phyloP scores from a whole-genome alignment of 2,888 invertebrate species.

The Oxystoma pomonae region DNA sequence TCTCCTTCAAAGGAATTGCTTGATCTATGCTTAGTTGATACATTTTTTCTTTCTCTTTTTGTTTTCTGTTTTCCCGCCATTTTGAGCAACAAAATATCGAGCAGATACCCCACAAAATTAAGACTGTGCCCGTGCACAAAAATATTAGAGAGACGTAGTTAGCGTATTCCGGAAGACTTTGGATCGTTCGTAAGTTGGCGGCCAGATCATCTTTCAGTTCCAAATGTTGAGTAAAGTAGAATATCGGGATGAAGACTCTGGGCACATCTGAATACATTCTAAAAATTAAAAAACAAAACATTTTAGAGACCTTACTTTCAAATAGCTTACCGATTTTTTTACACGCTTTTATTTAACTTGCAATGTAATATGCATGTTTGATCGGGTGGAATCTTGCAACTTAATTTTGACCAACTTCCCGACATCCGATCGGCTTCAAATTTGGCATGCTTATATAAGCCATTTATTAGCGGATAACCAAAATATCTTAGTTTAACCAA shows the following conservation, averaged over 20 bases:
- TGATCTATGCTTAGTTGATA: slow-evolving; percentile 9
- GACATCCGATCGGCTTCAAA: too few relatives aligned
- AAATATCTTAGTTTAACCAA: too few relatives aligned
- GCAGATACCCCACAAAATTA: slow-evolving; percentile 32
- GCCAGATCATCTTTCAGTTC: slow-evolving; percentile 55
- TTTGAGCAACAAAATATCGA: slow-evolving; percentile 31
- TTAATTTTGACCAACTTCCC: too few relatives aligned
- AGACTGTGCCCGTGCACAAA: slow-evolving; percentile 29
- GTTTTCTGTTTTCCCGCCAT: slow-evolving; percentile 1
- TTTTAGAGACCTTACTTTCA: too few relatives aligned
- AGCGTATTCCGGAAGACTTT: slow-evolving; percentile 49
- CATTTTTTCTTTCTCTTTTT: slow-evolving; percentile 9
- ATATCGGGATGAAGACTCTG: slow-evolving; percentile 64
- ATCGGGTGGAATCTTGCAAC: too few relatives aligned
- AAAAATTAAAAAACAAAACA: too few relatives aligned
- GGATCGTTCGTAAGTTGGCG: slow-evolving; percentile 51
- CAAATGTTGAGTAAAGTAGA: slow-evolving; percentile 72
- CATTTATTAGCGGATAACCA: too few relatives aligned
- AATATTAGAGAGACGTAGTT: slow-evolving; percentile 31
- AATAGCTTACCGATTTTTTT: too few relatives aligned
- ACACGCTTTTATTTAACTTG: too few relatives aligned
- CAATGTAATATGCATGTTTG: too few relatives aligned
- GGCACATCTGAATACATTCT: slow-evolving; percentile 65
- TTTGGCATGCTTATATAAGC: too few relatives aligned
- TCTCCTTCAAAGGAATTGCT: slow-evolving; percentile 19